Percentiles rank a stretch among this genome's conserved stretches.
These are phyloP conservation scores for Pteropus rufus DNA, from an alignment of 2,797 vertebrate genomes.

Conservation along the genomic window DNA sequence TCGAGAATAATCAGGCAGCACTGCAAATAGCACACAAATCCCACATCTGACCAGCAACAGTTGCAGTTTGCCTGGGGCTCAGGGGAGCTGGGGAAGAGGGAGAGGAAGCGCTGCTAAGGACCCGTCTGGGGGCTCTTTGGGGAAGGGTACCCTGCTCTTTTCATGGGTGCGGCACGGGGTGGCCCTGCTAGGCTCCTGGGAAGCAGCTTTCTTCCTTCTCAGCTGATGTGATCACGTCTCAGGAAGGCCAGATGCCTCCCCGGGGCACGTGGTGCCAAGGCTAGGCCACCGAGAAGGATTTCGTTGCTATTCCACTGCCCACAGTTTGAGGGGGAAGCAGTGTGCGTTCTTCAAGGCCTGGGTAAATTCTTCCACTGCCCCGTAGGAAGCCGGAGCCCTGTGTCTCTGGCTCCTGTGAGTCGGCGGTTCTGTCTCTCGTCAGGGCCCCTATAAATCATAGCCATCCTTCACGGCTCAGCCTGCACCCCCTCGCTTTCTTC, in stretches of 20 bases:
- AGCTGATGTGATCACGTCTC: not conserved
- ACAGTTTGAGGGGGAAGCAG: not conserved
- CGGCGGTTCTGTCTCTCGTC: not conserved
- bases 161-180: not conserved
- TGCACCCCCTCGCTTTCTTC: not conserved
- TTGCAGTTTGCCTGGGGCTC: not conserved
- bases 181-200: not conserved
- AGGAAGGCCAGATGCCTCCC: not conserved
- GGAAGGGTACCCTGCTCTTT: not conserved
- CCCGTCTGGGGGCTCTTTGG: not conserved
- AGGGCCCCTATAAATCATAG: not conserved
- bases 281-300: not conserved
- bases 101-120: not conserved
- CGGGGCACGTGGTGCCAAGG: not conserved
- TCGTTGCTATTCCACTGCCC: not conserved
- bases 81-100: too few relatives aligned
- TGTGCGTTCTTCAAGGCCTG: not conserved
- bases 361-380: not conserved
- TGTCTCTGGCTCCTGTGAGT: not conserved
- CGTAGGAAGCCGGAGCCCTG: not conserved
- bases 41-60: not conserved
- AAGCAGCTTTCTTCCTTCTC: not conserved
- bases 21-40: slow-evolving; percentile 40
- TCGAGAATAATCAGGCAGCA: slow-evolving; percentile 46
- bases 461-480: not conserved